Percentiles rank a stretch among this genome's conserved stretches.
These are phyloP conservation scores for Cepphus grylle DNA, from an alignment of 2,113 vertebrate species.

Conservation along the genomic window DNA sequence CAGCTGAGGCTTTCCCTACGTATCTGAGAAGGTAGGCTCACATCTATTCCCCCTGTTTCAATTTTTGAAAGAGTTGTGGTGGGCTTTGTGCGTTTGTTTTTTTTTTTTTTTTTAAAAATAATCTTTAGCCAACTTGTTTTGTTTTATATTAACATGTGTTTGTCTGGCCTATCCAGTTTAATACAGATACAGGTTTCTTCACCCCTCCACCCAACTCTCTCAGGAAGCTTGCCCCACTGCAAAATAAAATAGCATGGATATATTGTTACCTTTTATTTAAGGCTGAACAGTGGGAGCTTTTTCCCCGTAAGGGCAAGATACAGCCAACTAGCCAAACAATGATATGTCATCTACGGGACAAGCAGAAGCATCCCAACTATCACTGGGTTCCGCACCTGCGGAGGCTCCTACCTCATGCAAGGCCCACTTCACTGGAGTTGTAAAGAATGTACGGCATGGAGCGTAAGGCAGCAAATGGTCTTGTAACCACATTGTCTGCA, in stretches of 20 bases:
- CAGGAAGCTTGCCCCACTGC: not conserved
- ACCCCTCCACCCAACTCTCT: not conserved
- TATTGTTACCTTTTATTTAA: not conserved
- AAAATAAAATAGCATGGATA: not conserved
- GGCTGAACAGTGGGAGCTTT: not conserved
- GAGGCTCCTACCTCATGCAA: not conserved
- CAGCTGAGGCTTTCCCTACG: not conserved
- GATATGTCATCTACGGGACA: not conserved
- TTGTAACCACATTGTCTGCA: not conserved
- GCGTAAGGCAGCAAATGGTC: not conserved
- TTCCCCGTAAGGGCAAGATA: not conserved
- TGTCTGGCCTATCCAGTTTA: not conserved
- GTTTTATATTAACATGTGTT: not conserved
- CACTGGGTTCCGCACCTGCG: not conserved
- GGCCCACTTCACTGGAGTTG: not conserved
- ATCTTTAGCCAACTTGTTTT: not conserved
- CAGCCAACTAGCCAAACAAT: not conserved
- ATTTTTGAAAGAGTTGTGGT: not conserved
- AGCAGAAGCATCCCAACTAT: not conserved
- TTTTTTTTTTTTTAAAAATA: not conserved
- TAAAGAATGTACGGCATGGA: not conserved
- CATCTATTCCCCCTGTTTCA: not conserved
- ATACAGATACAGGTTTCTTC: not conserved
- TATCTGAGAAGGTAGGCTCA: not conserved
- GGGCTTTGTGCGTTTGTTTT: not conserved